A percentile compares a stretch with the other conserved stretches of the same genome.
Evolutionary conservation across 2,888 invertebrate genomes (phyloP).

Genomic region (Dolomedes plantarius): DNA sequence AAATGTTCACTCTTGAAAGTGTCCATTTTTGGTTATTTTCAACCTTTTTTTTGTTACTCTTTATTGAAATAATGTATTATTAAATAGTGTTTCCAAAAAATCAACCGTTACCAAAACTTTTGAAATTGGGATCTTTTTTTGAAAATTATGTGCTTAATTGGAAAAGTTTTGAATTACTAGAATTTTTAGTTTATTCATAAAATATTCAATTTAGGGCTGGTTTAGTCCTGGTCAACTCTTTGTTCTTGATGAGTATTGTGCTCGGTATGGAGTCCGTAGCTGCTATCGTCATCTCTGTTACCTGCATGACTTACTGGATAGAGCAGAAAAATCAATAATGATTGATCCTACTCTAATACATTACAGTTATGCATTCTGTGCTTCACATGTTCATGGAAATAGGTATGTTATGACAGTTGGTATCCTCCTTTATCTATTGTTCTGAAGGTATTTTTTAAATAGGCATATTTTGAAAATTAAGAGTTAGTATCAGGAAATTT

Average conservation of each 20-base stretch:
- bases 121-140: no score
- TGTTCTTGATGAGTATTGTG: constrained; percentile 98
- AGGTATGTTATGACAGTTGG: constrained; percentile 81
- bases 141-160: no score
- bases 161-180: no score
- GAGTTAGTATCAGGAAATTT: no score
- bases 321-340: constrained; percentile 94
- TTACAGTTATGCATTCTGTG: constrained; percentile 99
- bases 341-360: constrained; percentile 99
- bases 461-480: no score
- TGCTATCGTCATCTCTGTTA: constrained; percentile 98
- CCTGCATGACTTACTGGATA: constrained; percentile 93
- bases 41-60: no score
- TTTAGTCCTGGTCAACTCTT: constrained; percentile 99
- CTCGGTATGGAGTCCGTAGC: constrained; percentile 96
- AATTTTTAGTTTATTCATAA: no score
- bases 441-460: background rate
- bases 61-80: no score
- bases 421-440: background rate
- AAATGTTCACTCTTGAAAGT: no score
- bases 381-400: constrained; percentile 99
- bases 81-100: no score
- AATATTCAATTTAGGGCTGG: constrained; percentile 89
- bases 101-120: no score
- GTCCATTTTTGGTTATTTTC: no score